Evolutionary conservation across 2,888 invertebrate species (phyloP).

Genomic region (Mimas tiliae): DNA sequence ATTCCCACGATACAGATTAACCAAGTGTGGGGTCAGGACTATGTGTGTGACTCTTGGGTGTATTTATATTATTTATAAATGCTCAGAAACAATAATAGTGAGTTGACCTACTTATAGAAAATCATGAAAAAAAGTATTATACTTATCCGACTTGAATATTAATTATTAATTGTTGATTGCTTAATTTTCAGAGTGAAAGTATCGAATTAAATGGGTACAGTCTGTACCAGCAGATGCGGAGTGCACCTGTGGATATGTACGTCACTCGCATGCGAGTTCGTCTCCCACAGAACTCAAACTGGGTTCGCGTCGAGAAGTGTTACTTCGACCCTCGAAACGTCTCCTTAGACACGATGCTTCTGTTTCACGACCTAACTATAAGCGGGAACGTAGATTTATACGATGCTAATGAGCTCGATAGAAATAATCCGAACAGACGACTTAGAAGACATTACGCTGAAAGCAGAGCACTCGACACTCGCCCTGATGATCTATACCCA

Average conservation of each 20-base stretch:
- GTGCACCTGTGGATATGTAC: slow-evolving; percentile 88
- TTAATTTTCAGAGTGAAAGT: slow-evolving; percentile 70
- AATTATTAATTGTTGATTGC: slow-evolving; percentile 34
- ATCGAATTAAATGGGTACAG: slow-evolving; percentile 87
- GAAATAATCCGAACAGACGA: slow-evolving; percentile 59
- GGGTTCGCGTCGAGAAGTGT: slow-evolving; percentile 91
- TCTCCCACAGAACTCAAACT: slow-evolving; percentile 86
- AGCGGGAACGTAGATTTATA: slow-evolving; percentile 89
- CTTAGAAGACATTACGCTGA: slow-evolving; percentile 71
- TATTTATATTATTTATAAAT: too few species aligned
- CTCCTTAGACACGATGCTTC: slow-evolving; percentile 89
- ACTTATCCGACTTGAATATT: too few species aligned
- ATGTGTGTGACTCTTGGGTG: too few species aligned
- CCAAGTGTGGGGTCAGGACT: too few species aligned
- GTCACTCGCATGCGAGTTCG: slow-evolving; percentile 88
- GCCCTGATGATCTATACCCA: slow-evolving; percentile 50
- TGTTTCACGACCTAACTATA: slow-evolving; percentile 92
- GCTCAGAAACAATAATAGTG: too few species aligned
- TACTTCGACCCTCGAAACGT: slow-evolving; percentile 90
- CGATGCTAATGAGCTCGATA: slow-evolving; percentile 70
- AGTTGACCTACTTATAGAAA: too few species aligned
- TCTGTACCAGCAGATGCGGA: slow-evolving; percentile 86
- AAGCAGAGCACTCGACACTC: slow-evolving; percentile 60
- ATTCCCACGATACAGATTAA: too few species aligned
- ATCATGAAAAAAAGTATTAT: neutral